Evolutionary conservation across 2,888 invertebrate species (phyloP), one percentile per base, ranked within the genome.

Genomic region (Serrognathus titanus): DNA sequence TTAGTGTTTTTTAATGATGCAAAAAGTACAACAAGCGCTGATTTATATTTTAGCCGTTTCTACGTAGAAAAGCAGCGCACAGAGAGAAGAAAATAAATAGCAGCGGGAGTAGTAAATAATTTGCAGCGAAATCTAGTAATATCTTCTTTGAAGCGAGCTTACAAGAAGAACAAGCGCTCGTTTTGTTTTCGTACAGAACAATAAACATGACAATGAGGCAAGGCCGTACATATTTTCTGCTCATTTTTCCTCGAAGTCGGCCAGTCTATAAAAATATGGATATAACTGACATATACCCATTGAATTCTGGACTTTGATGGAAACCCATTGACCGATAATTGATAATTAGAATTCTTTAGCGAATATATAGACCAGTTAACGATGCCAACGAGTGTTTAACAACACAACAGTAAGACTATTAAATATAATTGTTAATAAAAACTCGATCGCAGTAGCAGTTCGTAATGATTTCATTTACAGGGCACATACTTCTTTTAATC

Each of bases 151-250:
- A 65, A 58, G 58, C 65, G 63, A 62, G 57, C 61, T 62, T 62
- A 63, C 63, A 67, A 68, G 66, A 68, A 68, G 60, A 63, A 64
- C 67, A 58, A 53, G 53, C 48, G 53, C 52, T 61, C 55, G 56
- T 58, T 58, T 57, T 59, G 53, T 55, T 61, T 48, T 53, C 47
- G 49, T 48, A 53, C 57, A 48, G 52, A 63, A 63, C 63, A 61
- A 64, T 68, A 69, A 69, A 69, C 66, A 69, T 69, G 69, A 69
- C 69, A 69, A 69, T 70, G 66, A 65, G 64, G 70, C 71, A 71
- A 72, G 72, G 71, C 63, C 70, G 68, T 66, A 66, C 67, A 70
- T 70, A 70, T 68, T 69, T 71, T 68, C 69, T 68, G 52, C 51
- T 59, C 59, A 66, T 67, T 70, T 69, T 68, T 66, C 56, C 53